phyloP scores from a whole-genome alignment of 2,888 invertebrate genomes.

The Creontiades dilutus region DNA sequence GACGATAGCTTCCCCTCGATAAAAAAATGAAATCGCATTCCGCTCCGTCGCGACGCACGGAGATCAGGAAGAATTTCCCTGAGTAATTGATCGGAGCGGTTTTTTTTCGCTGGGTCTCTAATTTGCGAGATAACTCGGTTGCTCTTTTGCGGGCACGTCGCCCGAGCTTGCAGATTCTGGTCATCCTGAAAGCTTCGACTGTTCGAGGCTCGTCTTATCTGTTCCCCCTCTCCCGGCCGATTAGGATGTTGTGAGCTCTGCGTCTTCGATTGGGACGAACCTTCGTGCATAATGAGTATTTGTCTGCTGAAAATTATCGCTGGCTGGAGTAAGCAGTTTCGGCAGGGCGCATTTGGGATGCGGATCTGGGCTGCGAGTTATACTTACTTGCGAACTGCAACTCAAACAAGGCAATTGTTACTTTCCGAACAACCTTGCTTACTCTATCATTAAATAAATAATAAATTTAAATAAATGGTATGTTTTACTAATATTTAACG shows the following conservation, averaged over 20 bases:
- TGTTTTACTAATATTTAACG: too few species aligned
- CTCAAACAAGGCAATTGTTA: too few species aligned
- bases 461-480: too few species aligned
- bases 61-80: constrained; percentile 18
- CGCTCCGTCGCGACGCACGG: constrained; percentile 26
- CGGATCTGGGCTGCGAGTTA: too few species aligned
- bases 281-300: constrained; percentile 35
- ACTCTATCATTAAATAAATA: too few species aligned
- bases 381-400: too few species aligned
- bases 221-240: not conserved
- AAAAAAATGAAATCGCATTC: constrained; percentile 15
- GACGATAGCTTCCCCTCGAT: not conserved
- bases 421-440: too few species aligned
- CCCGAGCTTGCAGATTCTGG: constrained; percentile 35
- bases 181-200: constrained; percentile 32
- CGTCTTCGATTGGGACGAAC: constrained; percentile 27
- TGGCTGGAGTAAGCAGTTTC: not conserved
- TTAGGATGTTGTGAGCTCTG: constrained; percentile 16
- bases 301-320: not conserved
- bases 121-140: constrained; percentile 27
- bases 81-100: constrained; percentile 1
- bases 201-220: constrained; percentile 7
- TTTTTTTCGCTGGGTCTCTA: constrained; percentile 23
- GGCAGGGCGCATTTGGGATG: not conserved
- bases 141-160: not conserved